Evolutionary conservation across 30 jellyfish, hydroid and myxozoan genomes (phyloP).

Genomic region (Aurelia sp.): DNA sequence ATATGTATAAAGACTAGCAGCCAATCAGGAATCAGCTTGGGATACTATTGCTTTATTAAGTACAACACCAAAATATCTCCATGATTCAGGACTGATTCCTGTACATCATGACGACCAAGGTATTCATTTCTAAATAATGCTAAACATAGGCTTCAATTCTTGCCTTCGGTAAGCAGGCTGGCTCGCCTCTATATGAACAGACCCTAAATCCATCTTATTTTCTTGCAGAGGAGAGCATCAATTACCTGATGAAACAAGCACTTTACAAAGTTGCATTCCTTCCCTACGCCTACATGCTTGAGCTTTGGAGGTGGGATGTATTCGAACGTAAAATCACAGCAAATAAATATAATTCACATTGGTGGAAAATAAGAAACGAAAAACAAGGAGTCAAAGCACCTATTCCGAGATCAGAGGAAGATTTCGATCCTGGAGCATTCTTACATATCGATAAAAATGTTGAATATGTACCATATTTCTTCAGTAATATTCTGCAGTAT

Average conservation of each 20-base stretch:
- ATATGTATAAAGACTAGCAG: neutral
- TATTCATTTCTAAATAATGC: neutral
- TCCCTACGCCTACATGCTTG: conserved; percentile 79
- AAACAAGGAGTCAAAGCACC: conserved; percentile 79
- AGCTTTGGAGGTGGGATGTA: conserved; percentile 88
- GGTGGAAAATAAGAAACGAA: conserved; percentile 79
- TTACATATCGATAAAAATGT: conserved; percentile 84
- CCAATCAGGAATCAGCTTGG: conserved; percentile 48
- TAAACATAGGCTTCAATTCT: neutral
- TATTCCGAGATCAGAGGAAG: conserved; percentile 39
- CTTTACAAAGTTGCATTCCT: conserved; percentile 64
- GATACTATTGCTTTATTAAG: conserved; percentile 75
- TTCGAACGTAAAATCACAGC: conserved; percentile 67
- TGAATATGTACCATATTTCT: conserved; percentile 81
- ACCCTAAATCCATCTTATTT: neutral
- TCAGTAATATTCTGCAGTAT: conserved; percentile 82
- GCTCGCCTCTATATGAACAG: too few relatives aligned
- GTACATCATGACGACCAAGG: conserved; percentile 62
- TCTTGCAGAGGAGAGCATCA: conserved; percentile 82
- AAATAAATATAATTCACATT: conserved; percentile 61
- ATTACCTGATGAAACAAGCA: conserved; percentile 87
- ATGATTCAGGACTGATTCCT: conserved; percentile 57
- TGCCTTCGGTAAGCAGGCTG: too few relatives aligned
- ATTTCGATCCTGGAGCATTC: conserved; percentile 87
- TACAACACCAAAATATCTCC: conserved; percentile 74